Conservation (phyloP, 2,888 invertebrate genomes). For the Orthosia gracilis region DNA sequence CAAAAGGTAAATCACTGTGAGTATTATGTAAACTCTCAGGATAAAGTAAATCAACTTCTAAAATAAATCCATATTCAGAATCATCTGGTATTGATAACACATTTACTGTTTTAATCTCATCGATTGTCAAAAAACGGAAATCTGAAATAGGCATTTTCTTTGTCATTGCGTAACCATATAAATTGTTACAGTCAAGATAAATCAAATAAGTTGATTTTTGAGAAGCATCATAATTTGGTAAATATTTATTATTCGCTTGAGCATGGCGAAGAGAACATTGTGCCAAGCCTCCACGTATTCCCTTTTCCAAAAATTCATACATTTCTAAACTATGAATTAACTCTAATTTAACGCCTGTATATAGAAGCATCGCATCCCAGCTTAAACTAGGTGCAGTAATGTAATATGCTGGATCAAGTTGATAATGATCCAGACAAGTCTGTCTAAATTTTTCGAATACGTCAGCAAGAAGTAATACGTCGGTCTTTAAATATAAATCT, state of each 20-base stretch:
- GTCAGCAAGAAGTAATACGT: not conserved
- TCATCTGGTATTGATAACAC: no score
- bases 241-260: constrained; percentile 41
- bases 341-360: constrained; percentile 44
- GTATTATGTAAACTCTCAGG: no score
- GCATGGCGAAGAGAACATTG: constrained; percentile 59
- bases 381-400: constrained; percentile 56
- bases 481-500: constrained; percentile 14
- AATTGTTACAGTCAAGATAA: not conserved
- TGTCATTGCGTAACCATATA: not conserved
- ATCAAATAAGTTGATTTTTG: constrained; percentile 22
- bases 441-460: not conserved
- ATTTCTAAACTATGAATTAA: constrained; percentile 61
- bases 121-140: no score
- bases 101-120: no score
- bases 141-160: no score
- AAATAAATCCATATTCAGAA: no score
- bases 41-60: no score
- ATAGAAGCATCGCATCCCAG: constrained; percentile 62
- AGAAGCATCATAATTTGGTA: constrained; percentile 54
- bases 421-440: constrained; percentile 53
- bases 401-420: constrained; percentile 65
- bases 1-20: no score
- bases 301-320: no score
- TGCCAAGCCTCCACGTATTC: constrained; percentile 61